phyloP scores from a whole-genome alignment of 2,797 vertebrate species.

The Tragelaphus oryx region DNA sequence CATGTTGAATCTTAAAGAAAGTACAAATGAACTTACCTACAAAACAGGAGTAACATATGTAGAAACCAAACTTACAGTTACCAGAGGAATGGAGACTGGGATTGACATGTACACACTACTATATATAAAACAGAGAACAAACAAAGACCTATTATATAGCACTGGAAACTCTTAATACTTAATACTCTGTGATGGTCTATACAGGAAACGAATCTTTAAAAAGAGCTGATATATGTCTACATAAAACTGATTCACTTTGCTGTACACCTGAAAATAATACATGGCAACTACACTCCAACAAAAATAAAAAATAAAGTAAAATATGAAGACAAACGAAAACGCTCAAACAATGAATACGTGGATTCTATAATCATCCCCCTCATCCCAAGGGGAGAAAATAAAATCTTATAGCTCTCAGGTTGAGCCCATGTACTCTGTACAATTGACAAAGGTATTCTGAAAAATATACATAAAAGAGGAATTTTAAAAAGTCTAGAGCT shows the following conservation, averaged over 20 bases:
- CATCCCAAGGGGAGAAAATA: not conserved
- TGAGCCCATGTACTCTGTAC: not conserved
- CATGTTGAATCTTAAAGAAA: not conserved
- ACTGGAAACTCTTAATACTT: not conserved
- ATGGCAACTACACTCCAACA: not conserved
- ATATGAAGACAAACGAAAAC: not conserved
- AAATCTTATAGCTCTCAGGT: no score
- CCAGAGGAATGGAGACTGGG: not conserved
- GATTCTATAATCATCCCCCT: not conserved
- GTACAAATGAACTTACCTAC: not conserved
- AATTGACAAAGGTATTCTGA: not conserved
- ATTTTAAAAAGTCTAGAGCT: not conserved
- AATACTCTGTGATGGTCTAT: not conserved
- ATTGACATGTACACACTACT: not conserved
- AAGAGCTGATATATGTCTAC: not conserved
- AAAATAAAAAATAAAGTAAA: not conserved
- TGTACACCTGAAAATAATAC: not conserved
- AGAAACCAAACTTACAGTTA: not conserved
- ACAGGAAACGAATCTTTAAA: not conserved
- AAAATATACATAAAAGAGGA: not conserved
- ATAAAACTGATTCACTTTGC: not conserved
- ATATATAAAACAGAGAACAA: not conserved
- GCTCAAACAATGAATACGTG: not conserved
- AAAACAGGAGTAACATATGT: not conserved
- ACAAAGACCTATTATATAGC: not conserved